These are phyloP conservation scores for Enteromius argenteus DNA, from an alignment of 2,797 vertebrate genomes.

Conservation along the genomic window DNA sequence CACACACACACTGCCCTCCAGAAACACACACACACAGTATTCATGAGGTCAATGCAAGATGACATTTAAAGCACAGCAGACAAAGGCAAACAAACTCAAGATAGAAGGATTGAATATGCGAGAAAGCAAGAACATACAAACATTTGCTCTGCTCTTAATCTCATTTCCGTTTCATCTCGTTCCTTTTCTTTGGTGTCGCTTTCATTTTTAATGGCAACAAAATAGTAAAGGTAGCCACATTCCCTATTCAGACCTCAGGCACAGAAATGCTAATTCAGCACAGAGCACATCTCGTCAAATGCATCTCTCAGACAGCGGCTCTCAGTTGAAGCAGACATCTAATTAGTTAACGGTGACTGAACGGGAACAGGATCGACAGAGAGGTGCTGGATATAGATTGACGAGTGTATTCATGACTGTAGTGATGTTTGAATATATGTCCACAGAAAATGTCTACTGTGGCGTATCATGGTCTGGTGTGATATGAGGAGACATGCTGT, in stretches of 20 bases:
- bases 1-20: slow-evolving; percentile 1
- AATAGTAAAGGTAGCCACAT: slow-evolving; percentile 75
- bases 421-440: background rate
- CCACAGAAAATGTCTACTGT: background rate
- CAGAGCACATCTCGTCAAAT: slow-evolving; percentile 64
- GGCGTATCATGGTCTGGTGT: background rate
- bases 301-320: slow-evolving; percentile 13
- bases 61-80: slow-evolving; percentile 42
- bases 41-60: slow-evolving; percentile 25
- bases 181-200: background rate
- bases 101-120: slow-evolving; percentile 1
- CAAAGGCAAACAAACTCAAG: slow-evolving; percentile 27
- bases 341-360: slow-evolving; percentile 84
- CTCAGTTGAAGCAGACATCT: slow-evolving; percentile 65
- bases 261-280: slow-evolving; percentile 85
- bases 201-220: slow-evolving; percentile 33
- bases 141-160: slow-evolving; percentile 16
- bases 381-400: background rate
- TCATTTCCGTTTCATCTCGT: background rate
- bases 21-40: slow-evolving; percentile 34
- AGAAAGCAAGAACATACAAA: slow-evolving; percentile 1
- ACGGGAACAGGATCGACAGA: slow-evolving; percentile 84
- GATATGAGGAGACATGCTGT: background rate
- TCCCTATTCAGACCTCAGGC: slow-evolving; percentile 86
- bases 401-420: background rate